Conservation (phyloP, 2,797 vertebrate species). For the Parauchenoglanis punctatus region DNA sequence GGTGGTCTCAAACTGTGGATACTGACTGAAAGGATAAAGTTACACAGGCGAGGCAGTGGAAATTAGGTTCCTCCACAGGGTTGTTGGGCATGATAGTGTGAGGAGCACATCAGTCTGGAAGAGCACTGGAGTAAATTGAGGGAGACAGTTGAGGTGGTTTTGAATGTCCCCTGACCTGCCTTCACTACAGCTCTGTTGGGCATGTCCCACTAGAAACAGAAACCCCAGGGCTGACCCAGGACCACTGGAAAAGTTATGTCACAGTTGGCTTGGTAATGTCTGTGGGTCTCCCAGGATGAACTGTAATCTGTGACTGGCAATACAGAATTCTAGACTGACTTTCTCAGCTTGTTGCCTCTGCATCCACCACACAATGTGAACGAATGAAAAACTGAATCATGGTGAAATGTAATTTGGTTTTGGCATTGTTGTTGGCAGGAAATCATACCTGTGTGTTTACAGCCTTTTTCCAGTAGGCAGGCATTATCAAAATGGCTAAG, state of each 20-base stretch:
- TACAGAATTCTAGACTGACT: not conserved
- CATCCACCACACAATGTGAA: not conserved
- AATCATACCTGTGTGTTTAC: not conserved
- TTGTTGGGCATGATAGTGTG: not conserved
- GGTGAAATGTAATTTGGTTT: slow-evolving; percentile 62
- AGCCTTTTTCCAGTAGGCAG: not conserved
- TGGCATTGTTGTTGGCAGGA: not conserved
- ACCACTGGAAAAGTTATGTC: not conserved
- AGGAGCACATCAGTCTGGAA: not conserved
- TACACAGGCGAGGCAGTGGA: not conserved
- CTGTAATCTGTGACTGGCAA: not conserved
- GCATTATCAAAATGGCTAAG: not conserved
- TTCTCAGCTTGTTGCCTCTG: not conserved
- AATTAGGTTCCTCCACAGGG: not conserved
- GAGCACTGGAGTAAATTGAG: not conserved
- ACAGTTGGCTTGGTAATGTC: not conserved
- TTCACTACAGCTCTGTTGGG: not conserved
- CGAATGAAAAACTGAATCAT: slow-evolving; percentile 68
- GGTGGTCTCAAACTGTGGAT: not conserved
- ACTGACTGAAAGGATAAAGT: not conserved
- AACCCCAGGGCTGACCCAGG: not conserved
- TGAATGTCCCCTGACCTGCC: not conserved
- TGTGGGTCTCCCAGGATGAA: not conserved
- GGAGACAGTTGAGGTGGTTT: not conserved
- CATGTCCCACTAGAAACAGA: not conserved